Evolutionary conservation across 2,888 invertebrate genomes (phyloP).

Genomic region (Zygothrica quintamaculata): DNA sequence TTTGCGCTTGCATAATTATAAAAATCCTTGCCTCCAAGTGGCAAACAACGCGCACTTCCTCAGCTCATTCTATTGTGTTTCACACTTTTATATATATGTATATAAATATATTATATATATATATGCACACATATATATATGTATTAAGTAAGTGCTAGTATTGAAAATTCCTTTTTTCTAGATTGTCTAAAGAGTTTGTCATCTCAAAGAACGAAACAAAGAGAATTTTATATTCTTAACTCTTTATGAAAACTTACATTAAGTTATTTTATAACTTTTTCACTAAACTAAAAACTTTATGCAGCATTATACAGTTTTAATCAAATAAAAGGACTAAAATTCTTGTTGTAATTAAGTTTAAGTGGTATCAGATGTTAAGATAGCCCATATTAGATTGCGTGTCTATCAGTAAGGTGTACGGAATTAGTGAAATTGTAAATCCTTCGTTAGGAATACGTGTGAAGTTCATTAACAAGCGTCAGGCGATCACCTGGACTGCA

Average conservation of each 20-base stretch:
- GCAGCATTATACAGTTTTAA: no score
- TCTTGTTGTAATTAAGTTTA: no score
- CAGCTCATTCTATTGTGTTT: slow-evolving; percentile 45
- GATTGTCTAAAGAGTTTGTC: neutral
- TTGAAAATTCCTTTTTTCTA: neutral
- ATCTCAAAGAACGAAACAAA: neutral
- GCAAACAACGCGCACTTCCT: slow-evolving; percentile 75
- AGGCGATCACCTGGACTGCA: slow-evolving; percentile 63
- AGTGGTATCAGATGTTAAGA: no score
- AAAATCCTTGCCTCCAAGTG: slow-evolving; percentile 74
- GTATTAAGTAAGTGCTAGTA: neutral
- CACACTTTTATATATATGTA: slow-evolving; percentile 19
- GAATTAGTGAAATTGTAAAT: neutral
- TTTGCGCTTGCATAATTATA: slow-evolving; percentile 75
- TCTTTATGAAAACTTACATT: no score
- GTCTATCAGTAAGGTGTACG: slow-evolving; percentile 18
- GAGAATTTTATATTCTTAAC: neutral
- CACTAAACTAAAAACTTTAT: no score
- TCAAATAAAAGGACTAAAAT: no score
- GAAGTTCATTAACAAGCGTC: slow-evolving; percentile 62
- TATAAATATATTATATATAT: neutral
- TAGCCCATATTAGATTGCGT: slow-evolving; percentile 17
- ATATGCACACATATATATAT: neutral
- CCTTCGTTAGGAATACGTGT: slow-evolving; percentile 42
- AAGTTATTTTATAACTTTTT: no score